Conservation (phyloP, 2,113 vertebrate species). For the Triplophysa rosa region DNA sequence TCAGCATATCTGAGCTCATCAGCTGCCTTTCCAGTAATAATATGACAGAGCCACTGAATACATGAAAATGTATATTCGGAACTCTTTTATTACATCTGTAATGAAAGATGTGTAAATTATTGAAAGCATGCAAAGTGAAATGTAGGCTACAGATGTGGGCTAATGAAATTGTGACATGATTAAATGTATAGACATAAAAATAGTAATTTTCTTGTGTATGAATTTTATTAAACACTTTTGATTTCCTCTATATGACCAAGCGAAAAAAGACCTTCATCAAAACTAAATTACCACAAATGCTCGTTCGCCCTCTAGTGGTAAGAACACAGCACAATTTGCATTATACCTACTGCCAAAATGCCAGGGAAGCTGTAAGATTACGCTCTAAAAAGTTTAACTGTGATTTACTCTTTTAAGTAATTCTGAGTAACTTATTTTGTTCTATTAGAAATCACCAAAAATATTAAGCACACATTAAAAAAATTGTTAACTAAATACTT, state of each 20-base stretch:
- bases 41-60: slow-evolving; percentile 49
- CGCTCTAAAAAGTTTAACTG: too few species aligned
- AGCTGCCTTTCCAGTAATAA: slow-evolving; percentile 19
- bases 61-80: slow-evolving; percentile 31
- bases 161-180: slow-evolving; percentile 45
- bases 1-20: neutral
- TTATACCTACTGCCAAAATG: too few species aligned
- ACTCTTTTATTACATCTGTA: slow-evolving; percentile 8
- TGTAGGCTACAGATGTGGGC: slow-evolving; percentile 16
- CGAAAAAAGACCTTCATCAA: slow-evolving; percentile 51
- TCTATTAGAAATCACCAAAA: too few species aligned
- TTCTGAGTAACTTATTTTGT: too few species aligned
- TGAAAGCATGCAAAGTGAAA: slow-evolving; percentile 49
- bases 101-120: slow-evolving; percentile 45
- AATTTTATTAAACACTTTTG: slow-evolving; percentile 36
- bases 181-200: slow-evolving; percentile 38
- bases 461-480: too few species aligned
- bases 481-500: too few species aligned
- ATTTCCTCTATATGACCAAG: slow-evolving; percentile 42
- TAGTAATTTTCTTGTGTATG: slow-evolving; percentile 45
- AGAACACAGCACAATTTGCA: neutral
- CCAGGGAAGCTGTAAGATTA: neutral
- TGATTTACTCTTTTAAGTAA: too few species aligned
- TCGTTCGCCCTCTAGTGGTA: slow-evolving; percentile 52
- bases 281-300: slow-evolving; percentile 22